These are phyloP conservation scores for Agapetus fuscipes DNA, from an alignment of 2,888 invertebrate species.

Conservation along the genomic window DNA sequence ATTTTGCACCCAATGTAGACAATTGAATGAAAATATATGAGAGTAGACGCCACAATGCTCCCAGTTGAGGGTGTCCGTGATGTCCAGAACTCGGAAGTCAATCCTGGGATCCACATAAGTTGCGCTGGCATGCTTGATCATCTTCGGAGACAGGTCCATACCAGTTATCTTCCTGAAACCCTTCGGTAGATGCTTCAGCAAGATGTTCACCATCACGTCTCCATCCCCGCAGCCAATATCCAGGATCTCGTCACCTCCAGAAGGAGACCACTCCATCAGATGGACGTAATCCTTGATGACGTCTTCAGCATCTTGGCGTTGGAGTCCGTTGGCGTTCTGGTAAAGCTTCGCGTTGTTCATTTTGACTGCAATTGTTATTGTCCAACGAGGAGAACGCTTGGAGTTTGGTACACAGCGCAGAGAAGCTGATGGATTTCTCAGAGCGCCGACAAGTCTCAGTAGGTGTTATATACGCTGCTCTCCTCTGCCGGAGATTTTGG, in stretches of 20 bases:
- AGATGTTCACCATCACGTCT: conserved; percentile 52
- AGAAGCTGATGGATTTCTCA: conserved; percentile 18
- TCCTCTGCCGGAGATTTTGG: conserved; percentile 9
- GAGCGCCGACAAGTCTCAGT: conserved; percentile 7
- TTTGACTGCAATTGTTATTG: no score
- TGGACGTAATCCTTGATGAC: conserved; percentile 54
- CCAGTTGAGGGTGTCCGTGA: conserved; percentile 41
- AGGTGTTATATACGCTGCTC: conserved; percentile 14
- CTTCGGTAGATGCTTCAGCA: conserved; percentile 51
- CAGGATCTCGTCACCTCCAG: conserved; percentile 41
- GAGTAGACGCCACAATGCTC: conserved; percentile 46
- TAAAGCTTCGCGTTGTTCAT: conserved; percentile 62
- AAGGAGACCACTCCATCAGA: conserved; percentile 46
- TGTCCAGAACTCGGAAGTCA: conserved; percentile 47
- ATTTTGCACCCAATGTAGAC: conserved; percentile 70
- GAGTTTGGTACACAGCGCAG: conserved; percentile 22
- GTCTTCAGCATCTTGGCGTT: conserved; percentile 54
- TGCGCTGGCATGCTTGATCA: conserved; percentile 58
- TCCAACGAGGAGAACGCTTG: no score
- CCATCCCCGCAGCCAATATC: conserved; percentile 73
- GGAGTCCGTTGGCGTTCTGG: conserved; percentile 55
- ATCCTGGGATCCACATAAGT: conserved; percentile 38
- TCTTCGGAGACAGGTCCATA: conserved; percentile 59
- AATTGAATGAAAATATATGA: conserved; percentile 68
- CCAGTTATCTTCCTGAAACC: conserved; percentile 48